Conservation (phyloP, 2,888 invertebrate genomes). For the Gordius sp. region DNA sequence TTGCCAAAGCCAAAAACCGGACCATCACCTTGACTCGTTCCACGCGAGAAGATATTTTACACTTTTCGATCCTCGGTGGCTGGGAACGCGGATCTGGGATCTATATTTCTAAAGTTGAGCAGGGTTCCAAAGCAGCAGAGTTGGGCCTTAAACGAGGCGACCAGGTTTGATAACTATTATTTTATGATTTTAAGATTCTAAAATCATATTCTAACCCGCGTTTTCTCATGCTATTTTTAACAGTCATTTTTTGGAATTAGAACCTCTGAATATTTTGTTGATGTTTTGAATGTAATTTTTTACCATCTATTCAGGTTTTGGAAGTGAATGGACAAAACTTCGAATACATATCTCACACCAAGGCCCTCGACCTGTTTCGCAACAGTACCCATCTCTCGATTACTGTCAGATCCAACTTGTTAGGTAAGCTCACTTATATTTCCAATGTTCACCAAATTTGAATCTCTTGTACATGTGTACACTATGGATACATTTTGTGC, state of each 20-base stretch:
- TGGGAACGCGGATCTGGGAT: constrained; percentile 70
- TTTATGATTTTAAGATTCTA: background rate
- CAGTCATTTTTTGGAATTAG: background rate
- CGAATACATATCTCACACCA: constrained; percentile 62
- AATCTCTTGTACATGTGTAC: constrained; percentile 18
- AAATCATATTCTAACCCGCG: no score
- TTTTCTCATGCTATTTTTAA: constrained; percentile 11
- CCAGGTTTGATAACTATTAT: constrained; percentile 35
- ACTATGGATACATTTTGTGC: no score
- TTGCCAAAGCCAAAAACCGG: constrained; percentile 71
- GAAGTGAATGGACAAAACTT: constrained; percentile 93
- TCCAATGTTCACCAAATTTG: background rate
- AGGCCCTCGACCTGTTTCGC: constrained; percentile 67
- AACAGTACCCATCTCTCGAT: constrained; percentile 82
- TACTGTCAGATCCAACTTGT: constrained; percentile 77
- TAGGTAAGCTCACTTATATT: constrained; percentile 34
- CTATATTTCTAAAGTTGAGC: constrained; percentile 75
- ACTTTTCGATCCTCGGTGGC: constrained; percentile 75
- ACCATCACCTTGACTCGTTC: constrained; percentile 68
- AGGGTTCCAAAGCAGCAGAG: constrained; percentile 70
- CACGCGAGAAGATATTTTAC: constrained; percentile 60
- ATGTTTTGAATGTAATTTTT: background rate
- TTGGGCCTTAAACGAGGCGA: constrained; percentile 83
- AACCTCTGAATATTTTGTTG: constrained; percentile 14
- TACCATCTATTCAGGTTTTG: constrained; percentile 37